phyloP scores from a whole-genome alignment of 2,888 invertebrate genomes.

The Leistus spinibarbis region DNA sequence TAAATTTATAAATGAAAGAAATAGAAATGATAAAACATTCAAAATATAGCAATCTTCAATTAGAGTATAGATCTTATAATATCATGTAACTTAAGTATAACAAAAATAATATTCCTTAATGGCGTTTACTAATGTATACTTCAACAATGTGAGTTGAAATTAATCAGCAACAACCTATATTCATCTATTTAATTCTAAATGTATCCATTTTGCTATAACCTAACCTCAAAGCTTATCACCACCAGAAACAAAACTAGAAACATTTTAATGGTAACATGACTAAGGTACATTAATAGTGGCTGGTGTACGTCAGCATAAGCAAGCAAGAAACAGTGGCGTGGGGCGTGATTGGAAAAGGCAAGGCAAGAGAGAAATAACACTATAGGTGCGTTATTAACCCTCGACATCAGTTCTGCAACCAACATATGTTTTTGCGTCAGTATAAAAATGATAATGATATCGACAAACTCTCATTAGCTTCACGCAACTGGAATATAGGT shows the following conservation, averaged over 20 bases:
- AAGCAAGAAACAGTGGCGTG: neutral
- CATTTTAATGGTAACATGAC: constrained; percentile 32
- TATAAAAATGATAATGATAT: constrained; percentile 36
- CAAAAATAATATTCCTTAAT: neutral
- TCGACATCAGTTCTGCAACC: constrained; percentile 12
- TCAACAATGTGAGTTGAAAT: neutral
- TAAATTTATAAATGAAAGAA: neutral
- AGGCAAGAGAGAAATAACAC: neutral
- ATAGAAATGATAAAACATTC: neutral
- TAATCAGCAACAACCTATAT: neutral
- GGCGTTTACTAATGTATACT: neutral
- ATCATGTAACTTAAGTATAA: neutral
- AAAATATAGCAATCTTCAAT: neutral
- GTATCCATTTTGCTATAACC: neutral
- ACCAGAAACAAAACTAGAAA: constrained; percentile 23
- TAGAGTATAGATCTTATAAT: neutral
- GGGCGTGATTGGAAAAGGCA: neutral
- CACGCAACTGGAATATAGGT: constrained; percentile 24
- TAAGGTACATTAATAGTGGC: constrained; percentile 22
- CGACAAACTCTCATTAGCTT: constrained; percentile 29
- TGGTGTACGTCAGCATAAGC: neutral
- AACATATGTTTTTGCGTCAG: constrained; percentile 33
- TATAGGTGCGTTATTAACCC: constrained; percentile 22
- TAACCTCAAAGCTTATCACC: constrained; percentile 19
- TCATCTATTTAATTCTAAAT: neutral